Evolutionary conservation across 2,113 vertebrate species (phyloP).

Genomic region (Melanocharis versteri): DNA sequence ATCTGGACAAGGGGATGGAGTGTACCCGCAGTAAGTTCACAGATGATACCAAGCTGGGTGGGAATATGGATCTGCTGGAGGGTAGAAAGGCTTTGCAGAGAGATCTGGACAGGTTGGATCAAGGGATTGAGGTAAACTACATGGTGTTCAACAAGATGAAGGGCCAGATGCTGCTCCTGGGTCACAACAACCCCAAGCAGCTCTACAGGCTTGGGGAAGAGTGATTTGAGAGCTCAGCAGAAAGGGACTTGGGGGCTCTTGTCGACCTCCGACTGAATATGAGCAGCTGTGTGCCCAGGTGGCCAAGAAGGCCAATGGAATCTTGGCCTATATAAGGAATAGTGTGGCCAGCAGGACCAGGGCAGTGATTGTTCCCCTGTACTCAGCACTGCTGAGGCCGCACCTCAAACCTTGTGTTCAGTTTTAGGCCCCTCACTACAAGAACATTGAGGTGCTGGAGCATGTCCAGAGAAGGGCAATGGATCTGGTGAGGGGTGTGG

Average conservation of each 20-base stretch:
- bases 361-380: not conserved
- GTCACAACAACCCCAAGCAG: not conserved
- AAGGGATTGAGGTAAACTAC: not conserved
- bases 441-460: not conserved
- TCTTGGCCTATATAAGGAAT: not conserved
- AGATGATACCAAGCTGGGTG: not conserved
- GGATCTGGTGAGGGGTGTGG: not conserved
- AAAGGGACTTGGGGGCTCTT: not conserved
- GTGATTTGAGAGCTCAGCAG: not conserved
- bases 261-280: accelerated
- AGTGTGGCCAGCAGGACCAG: not conserved
- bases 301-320: not conserved
- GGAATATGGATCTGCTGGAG: not conserved
- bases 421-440: not conserved
- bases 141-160: not conserved
- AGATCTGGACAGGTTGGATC: not conserved
- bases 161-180: not conserved
- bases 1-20: too few species aligned
- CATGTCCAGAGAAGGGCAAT: not conserved
- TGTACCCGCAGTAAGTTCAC: not conserved
- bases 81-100: not conserved
- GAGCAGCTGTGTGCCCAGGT: not conserved
- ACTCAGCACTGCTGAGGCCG: not conserved
- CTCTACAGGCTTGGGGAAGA: too few species aligned
- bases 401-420: not conserved